A percentile compares a stretch with the other conserved stretches of the same genome.
These are phyloP conservation scores for Henicopernis longicauda DNA, from an alignment of 2,113 vertebrate genomes.

Conservation along the genomic window DNA sequence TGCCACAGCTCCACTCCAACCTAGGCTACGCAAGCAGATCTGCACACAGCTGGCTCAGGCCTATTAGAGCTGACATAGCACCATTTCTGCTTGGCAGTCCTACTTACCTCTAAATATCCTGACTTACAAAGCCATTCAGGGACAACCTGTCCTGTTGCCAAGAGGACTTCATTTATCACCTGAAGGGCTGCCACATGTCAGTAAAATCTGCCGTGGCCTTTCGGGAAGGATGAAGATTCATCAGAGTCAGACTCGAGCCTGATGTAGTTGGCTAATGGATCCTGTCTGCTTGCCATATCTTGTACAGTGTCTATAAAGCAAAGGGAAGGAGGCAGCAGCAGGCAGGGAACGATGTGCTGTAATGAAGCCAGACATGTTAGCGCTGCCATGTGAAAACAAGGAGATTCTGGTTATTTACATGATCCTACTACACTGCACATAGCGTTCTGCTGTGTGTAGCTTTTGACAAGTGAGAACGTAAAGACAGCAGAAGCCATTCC, in stretches of 20 bases:
- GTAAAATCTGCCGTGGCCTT: conserved; percentile 15
- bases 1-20: neutral
- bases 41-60: neutral
- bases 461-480: neutral
- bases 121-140: neutral
- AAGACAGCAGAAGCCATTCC: neutral
- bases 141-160: conserved; percentile 16
- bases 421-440: neutral
- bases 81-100: neutral
- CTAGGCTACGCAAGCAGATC: rapidly evolving
- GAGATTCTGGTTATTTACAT: neutral
- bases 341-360: neutral
- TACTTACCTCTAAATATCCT: neutral
- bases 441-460: neutral
- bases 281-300: neutral
- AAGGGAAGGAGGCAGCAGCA: neutral
- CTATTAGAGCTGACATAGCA: neutral
- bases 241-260: neutral
- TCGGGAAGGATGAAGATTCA: neutral
- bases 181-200: conserved; percentile 41
- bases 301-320: neutral
- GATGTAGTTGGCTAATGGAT: neutral
- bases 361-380: neutral
- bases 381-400: neutral
- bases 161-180: conserved; percentile 19